Base-by-base conservation (phyloP, 1,140 invertebrate species). In the Lineus longissimus region DNA sequence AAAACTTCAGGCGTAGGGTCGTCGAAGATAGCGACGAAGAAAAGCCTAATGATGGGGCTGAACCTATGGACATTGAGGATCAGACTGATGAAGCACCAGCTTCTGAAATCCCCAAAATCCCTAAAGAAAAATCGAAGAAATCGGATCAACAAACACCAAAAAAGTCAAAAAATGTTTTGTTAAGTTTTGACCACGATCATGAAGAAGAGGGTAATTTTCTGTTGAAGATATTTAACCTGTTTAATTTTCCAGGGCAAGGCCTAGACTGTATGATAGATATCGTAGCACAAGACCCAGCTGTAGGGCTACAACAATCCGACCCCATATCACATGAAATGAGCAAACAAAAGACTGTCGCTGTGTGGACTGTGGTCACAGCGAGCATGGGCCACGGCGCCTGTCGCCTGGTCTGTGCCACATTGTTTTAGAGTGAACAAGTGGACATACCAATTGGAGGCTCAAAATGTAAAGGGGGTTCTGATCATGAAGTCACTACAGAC, bases 1-100 rank as follows among this genome's bases (percentile, higher is more conserved):
- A 93, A 75, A 91, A 90, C 81, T 87, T 91, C 69, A 88, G 93
- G 70, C 83, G 88, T 64, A 86, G 92, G 67, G 87, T 90, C 40
- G 88, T 90, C 64, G 87, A 90, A 63, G 85, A 85, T 69, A 87
- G 86, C 59, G 88, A 90, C 70, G 88, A 90, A 0, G 80, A 82
- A 25, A 74, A 81, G 57, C 81, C 80, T 76, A 72, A 85, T 84
- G 67, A 86, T 86, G 70, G 81, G 81, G 33, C 73, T 78, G 59
- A 85, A 81, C 72, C 81, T 2, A 55, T 58, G 30, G 57, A 61
- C 22, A 61, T 65, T 25, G 64, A 71, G 62, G 60, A 62, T 61
- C 59, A 66, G n/a, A 25, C 56, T 40, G 56, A 62, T n/a, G 54
- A 59, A 22, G 43, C 59, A 51, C n/a, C 17, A 45, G 19, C 19